phyloP scores from a whole-genome alignment of 2,888 invertebrate genomes.

The Loripinus fragilis region DNA sequence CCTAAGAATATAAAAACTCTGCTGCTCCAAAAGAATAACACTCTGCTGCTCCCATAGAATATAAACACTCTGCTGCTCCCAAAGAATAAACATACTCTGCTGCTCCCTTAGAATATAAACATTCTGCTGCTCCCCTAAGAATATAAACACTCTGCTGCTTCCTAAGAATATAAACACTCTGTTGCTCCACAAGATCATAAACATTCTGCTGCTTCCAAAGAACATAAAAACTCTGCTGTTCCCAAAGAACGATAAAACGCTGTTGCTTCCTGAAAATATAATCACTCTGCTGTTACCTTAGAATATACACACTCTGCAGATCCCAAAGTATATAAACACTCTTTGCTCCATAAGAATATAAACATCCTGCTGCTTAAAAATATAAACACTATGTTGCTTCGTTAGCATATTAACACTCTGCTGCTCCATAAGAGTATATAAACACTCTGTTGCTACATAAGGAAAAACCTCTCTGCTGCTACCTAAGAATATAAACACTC shows the following conservation, averaged over 20 bases:
- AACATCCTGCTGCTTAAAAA: not conserved
- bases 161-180: not conserved
- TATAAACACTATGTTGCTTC: not conserved
- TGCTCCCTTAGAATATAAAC: not conserved
- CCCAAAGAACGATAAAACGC: not conserved
- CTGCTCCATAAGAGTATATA: not conserved
- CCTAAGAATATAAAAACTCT: not conserved
- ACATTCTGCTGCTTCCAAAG: not conserved
- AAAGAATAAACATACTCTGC: not conserved
- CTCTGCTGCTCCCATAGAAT: not conserved
- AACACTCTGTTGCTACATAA: not conserved
- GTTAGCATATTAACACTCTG: not conserved
- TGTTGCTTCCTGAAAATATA: not conserved
- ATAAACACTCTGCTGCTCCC: not conserved
- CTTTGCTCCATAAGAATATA: not conserved
- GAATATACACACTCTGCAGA: not conserved
- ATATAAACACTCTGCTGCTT: not conserved
- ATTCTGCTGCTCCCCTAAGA: not conserved
- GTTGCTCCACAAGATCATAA: not conserved
- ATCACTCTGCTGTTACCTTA: not conserved
- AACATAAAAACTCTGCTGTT: not conserved
- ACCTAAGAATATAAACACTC: not conserved
- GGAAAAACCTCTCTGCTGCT: not conserved
- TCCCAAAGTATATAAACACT: no score
- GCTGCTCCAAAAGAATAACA: not conserved